phyloP scores from a whole-genome alignment of 1,140 invertebrate species.

The Halictus rubicundus region DNA sequence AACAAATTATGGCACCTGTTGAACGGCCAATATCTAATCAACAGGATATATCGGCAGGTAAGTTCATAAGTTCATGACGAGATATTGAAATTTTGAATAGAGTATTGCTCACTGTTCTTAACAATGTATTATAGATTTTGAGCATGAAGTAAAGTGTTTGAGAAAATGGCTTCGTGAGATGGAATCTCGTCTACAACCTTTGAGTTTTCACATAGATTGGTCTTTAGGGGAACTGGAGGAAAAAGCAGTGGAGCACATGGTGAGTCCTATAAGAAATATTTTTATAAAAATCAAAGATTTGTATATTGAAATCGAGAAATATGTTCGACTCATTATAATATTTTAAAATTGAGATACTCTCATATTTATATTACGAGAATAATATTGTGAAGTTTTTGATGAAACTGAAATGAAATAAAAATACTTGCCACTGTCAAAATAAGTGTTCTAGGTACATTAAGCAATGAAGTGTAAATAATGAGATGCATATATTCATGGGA shows the following conservation, averaged over 20 bases:
- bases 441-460: neutral
- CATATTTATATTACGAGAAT: neutral
- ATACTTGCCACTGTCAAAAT: too few species aligned
- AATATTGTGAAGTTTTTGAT: neutral
- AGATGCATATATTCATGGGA: neutral
- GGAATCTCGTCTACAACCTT: slow-evolving; percentile 85
- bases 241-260: slow-evolving; percentile 86
- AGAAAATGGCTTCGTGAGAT: slow-evolving; percentile 83
- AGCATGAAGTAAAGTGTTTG: slow-evolving; percentile 87
- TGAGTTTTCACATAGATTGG: slow-evolving; percentile 84
- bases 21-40: slow-evolving; percentile 76
- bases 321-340: neutral
- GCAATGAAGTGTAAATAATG: neutral
- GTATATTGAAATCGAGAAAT: neutral
- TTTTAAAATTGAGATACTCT: neutral
- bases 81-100: too few species aligned
- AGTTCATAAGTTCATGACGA: neutral
- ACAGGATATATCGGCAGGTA: slow-evolving; percentile 79
- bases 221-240: slow-evolving; percentile 84
- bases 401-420: neutral
- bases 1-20: slow-evolving; percentile 81
- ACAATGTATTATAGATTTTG: slow-evolving; percentile 82
- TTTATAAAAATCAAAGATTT: neutral
- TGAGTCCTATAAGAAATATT: slow-evolving; percentile 72
- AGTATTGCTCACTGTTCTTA: neutral